Evolutionary conservation across 1,140 invertebrate genomes (phyloP).

Genomic region (Halyomorpha halys): DNA sequence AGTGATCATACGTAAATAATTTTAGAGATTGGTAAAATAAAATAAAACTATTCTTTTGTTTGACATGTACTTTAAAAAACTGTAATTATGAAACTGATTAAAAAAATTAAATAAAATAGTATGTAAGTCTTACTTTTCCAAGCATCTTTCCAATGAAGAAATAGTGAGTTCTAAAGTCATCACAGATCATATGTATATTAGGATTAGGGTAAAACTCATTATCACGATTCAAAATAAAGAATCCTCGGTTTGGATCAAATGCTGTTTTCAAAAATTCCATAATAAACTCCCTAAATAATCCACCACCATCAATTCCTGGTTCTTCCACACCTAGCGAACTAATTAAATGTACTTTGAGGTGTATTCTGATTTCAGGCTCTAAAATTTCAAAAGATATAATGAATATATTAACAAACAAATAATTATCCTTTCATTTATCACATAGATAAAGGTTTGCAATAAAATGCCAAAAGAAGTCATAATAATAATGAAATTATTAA

Average conservation of each 20-base stretch:
- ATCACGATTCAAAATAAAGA: conserved; percentile 84
- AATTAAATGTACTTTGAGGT: conserved; percentile 79
- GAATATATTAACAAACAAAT: no score
- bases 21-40: no score
- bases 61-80: no score
- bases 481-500: no score
- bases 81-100: no score
- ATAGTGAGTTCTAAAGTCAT: conserved; percentile 83
- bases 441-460: no score
- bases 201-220: conserved; percentile 94
- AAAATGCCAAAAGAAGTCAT: no score
- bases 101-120: conserved; percentile 24
- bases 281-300: conserved; percentile 85
- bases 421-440: no score
- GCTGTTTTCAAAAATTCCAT: conserved; percentile 85
- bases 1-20: no score
- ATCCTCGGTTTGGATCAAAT: conserved; percentile 93
- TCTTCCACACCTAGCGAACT: conserved; percentile 85
- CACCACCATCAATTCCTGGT: conserved; percentile 92
- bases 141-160: conserved; percentile 91
- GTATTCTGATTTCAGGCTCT: conserved; percentile 78
- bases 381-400: conserved; percentile 23
- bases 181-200: conserved; percentile 67
- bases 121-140: conserved; percentile 58
- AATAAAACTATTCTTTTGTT: no score